Percentiles rank a stretch among this genome's conserved stretches.
These are phyloP conservation scores for Dasysyrphus albostriatus DNA, from an alignment of 2,888 invertebrate genomes.

Conservation along the genomic window DNA sequence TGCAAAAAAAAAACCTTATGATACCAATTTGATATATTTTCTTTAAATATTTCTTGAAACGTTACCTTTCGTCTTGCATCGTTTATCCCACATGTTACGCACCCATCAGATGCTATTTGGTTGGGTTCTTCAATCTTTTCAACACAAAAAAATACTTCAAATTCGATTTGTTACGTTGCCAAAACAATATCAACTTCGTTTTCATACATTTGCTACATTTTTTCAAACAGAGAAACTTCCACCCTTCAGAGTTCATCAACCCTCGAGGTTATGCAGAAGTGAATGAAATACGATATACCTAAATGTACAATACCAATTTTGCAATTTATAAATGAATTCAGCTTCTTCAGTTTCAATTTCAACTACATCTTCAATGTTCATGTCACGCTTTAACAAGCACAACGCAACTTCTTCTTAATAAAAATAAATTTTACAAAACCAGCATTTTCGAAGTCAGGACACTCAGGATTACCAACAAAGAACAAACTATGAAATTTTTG, in stretches of 20 bases:
- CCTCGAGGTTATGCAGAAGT: neutral
- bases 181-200: slow-evolving; percentile 55
- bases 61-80: slow-evolving; percentile 37
- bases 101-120: slow-evolving; percentile 42
- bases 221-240: neutral
- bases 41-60: slow-evolving; percentile 15
- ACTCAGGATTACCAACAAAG: slow-evolving; percentile 36
- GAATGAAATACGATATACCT: slow-evolving; percentile 68
- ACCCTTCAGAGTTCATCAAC: slow-evolving; percentile 9
- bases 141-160: slow-evolving; percentile 32
- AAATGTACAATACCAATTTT: too few species aligned
- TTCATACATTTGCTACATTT: slow-evolving; percentile 21
- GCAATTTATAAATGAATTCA: slow-evolving; percentile 68
- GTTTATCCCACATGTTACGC: slow-evolving; percentile 61
- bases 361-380: slow-evolving; percentile 10
- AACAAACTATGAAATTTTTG: slow-evolving; percentile 21
- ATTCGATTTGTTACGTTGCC: slow-evolving; percentile 67
- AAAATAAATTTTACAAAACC: slow-evolving; percentile 29
- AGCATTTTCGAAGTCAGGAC: neutral
- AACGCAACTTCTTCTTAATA: slow-evolving; percentile 44
- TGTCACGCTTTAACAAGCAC: slow-evolving; percentile 60
- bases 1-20: slow-evolving; percentile 17
- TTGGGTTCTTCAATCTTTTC: neutral
- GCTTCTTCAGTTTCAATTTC: slow-evolving; percentile 25
- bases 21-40: slow-evolving; percentile 58